phyloP scores from a whole-genome alignment of 2,113 vertebrate species.

The Pan paniscus region DNA sequence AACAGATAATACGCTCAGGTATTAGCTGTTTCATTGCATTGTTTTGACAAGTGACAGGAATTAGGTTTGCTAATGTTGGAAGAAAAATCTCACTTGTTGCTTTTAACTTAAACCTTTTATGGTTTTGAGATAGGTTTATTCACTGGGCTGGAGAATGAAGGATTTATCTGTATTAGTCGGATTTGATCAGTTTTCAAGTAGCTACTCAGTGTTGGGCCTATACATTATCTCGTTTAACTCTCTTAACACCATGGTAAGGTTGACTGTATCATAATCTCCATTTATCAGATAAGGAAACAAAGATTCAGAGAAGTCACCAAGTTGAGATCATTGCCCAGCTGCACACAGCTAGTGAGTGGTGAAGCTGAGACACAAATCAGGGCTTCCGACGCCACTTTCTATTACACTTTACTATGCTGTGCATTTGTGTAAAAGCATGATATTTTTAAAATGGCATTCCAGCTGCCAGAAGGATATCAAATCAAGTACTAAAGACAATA shows the following conservation, averaged over 20 bases:
- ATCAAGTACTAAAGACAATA: background rate
- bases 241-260: background rate
- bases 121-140: conserved; percentile 6
- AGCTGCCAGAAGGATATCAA: background rate
- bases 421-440: background rate
- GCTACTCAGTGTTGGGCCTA: background rate
- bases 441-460: background rate
- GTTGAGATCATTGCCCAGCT: background rate
- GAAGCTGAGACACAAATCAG: background rate
- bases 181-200: background rate
- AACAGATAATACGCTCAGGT: background rate
- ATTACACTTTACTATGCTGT: background rate
- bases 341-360: background rate
- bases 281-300: background rate
- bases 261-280: background rate
- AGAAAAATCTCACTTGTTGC: background rate
- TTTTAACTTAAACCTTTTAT: background rate
- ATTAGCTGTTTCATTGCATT: background rate
- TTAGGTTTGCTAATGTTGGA: background rate
- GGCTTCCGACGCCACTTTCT: background rate
- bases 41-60: background rate
- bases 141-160: background rate
- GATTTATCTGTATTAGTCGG: background rate
- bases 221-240: background rate
- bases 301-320: background rate